Base-by-base conservation (phyloP, 2,113 vertebrate species). In the Ailuropoda melanoleuca region DNA sequence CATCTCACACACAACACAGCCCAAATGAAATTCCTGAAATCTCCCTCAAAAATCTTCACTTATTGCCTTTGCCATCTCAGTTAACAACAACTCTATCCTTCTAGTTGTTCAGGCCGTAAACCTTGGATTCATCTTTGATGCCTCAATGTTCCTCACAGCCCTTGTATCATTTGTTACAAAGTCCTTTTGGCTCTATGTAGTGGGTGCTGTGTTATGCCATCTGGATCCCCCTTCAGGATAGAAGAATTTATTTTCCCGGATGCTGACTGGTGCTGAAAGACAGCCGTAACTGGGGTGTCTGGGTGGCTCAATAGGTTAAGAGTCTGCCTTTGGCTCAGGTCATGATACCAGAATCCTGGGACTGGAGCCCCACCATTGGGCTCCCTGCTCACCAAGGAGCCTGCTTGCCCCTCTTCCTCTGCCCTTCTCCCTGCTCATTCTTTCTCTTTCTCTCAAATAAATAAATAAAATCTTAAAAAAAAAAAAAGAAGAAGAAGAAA, bases 1-100 rank as follows among this genome's bases (percentile, higher is more conserved):
- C 62, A 77, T 96, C 81, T 97, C 88, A 94, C 62, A 91, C 24
- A 82, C 60, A 96, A 70, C 50, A 55, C 46, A 53, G 81, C 37
- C 34, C 60, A 58, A 90, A 83, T 24, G 23, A 89, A 95, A 90
- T 92, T 94, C 24, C 55, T 90, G 74, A 97, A 96, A 97, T 95
- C 17, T 13, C 60, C 19, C 34, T 95, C 43, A 58, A 91, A 97
- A 93, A 77, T 19, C 14, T 93, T 97, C 39, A 93, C 15, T 83
- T 92, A 72, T 1, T 56, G 39, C 4, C 23, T 91, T 56, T 95
- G 74, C 56, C 31, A 85, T 95, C 70, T 95, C 62, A 95, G 43
- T 92, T 93, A 96, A 77, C 6, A 75, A 53, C 15, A 64, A 90
- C 50, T 88, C 53, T 39, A 83, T 81, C 23, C 13, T 84, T 93